A percentile compares a stretch with the other conserved stretches of the same genome.
These are phyloP conservation scores for Donacobius atricapilla DNA, from an alignment of 2,113 vertebrate genomes.

Conservation along the genomic window DNA sequence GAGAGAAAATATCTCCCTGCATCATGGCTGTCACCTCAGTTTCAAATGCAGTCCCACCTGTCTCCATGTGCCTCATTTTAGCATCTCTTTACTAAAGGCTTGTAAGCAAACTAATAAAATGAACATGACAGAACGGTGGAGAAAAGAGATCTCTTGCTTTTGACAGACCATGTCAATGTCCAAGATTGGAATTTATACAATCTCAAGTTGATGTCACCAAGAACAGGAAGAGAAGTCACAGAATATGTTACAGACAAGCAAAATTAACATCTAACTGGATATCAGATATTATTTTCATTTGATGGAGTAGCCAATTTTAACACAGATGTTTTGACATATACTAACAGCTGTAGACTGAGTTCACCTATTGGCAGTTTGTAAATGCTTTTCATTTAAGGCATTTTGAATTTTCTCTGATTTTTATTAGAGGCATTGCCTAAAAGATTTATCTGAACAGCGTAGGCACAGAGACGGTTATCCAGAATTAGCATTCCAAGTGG, in stretches of 20 bases:
- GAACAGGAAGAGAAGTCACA: neutral
- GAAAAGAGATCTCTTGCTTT: neutral
- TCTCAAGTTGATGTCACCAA: neutral
- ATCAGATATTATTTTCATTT: neutral
- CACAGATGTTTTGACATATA: neutral
- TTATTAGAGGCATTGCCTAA: neutral
- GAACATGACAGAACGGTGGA: neutral
- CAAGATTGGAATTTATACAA: neutral
- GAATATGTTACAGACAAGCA: neutral
- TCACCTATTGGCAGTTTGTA: neutral
- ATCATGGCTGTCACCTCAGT: neutral
- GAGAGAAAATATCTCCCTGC: neutral
- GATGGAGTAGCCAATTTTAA: neutral
- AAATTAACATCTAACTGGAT: neutral
- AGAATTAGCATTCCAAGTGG: neutral
- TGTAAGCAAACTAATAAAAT: neutral
- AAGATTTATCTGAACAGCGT: neutral
- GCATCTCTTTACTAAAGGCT: neutral
- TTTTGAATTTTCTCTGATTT: neutral
- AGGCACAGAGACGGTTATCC: neutral
- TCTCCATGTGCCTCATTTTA: neutral
- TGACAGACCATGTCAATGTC: neutral
- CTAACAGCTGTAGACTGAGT: neutral
- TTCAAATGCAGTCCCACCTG: neutral
- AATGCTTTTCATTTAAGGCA: neutral